Evolutionary conservation across 2,113 vertebrate species (phyloP).

Genomic region (Eidolon helvum): DNA sequence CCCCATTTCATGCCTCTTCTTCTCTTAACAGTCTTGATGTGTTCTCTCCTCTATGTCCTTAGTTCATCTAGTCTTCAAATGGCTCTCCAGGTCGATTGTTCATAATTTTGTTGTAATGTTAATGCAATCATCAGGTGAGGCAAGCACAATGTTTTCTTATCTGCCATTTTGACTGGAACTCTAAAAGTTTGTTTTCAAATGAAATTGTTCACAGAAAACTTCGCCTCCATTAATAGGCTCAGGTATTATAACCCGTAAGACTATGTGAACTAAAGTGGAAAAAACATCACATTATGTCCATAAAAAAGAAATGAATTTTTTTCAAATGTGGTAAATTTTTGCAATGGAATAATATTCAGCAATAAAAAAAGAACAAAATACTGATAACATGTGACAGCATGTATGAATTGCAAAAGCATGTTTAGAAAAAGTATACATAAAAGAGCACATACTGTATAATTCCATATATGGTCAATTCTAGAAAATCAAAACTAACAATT

Average conservation of each 20-base stretch:
- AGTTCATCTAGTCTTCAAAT: no score
- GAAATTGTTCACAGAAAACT: not conserved
- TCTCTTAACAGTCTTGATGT: no score
- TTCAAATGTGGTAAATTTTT: not conserved
- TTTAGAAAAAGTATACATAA: not conserved
- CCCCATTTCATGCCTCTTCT: no score
- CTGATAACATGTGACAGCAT: not conserved
- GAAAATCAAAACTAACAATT: conserved; percentile 18
- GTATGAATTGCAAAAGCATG: not conserved
- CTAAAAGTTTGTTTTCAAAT: not conserved
- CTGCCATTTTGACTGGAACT: no score
- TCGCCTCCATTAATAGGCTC: not conserved
- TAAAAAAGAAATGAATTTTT: not conserved
- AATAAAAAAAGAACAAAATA: not conserved
- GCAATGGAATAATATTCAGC: not conserved
- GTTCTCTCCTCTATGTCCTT: no score
- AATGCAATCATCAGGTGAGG: no score
- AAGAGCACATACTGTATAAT: not conserved
- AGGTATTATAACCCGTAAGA: not conserved
- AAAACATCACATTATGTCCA: not conserved
- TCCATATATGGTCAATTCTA: not conserved
- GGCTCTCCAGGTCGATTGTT: no score
- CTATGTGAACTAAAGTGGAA: not conserved
- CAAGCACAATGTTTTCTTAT: no score
- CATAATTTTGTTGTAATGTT: no score